These are phyloP conservation scores for Phania funesta DNA, from an alignment of 2,888 invertebrate species.

Conservation along the genomic window DNA sequence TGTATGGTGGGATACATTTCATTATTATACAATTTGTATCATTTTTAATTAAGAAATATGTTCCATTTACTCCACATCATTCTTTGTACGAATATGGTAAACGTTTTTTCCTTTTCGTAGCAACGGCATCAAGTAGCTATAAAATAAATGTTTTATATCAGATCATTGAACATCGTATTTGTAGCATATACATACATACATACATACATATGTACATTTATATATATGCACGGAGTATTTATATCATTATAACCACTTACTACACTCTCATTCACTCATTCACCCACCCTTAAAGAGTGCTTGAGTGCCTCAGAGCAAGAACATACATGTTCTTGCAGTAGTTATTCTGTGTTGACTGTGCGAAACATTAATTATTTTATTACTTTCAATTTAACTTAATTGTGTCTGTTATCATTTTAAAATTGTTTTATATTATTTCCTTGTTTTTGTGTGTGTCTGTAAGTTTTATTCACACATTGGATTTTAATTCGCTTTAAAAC, in stretches of 20 bases:
- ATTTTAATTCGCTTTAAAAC: slow-evolving; percentile 15
- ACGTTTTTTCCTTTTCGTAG: slow-evolving; percentile 3
- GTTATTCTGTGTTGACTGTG: slow-evolving; percentile 23
- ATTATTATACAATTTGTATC: slow-evolving; percentile 47
- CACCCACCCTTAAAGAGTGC: slow-evolving; percentile 38
- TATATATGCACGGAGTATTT: slow-evolving; percentile 24
- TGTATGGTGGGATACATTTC: neutral
- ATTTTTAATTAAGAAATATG: slow-evolving; percentile 61
- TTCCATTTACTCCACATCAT: slow-evolving; percentile 56
- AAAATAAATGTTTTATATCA: slow-evolving; percentile 50
- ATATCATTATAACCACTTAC: slow-evolving; percentile 52
- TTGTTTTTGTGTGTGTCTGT: slow-evolving; percentile 6
- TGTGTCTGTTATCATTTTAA: slow-evolving; percentile 49
- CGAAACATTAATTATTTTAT: slow-evolving; percentile 58
- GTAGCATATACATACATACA: neutral
- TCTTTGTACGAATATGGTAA: slow-evolving; percentile 26
- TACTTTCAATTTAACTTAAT: slow-evolving; percentile 60
- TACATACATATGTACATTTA: neutral
- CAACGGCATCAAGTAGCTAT: slow-evolving; percentile 26
- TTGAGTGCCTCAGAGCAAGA: too few relatives aligned
- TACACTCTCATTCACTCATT: slow-evolving; percentile 33
- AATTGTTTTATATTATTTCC: slow-evolving; percentile 3
- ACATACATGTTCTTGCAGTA: slow-evolving; percentile 4
- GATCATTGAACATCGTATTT: slow-evolving; percentile 34
- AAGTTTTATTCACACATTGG: neutral